These are phyloP conservation scores for Heliconius eleuchia DNA, from an alignment of 1,140 invertebrate species.

Conservation along the genomic window DNA sequence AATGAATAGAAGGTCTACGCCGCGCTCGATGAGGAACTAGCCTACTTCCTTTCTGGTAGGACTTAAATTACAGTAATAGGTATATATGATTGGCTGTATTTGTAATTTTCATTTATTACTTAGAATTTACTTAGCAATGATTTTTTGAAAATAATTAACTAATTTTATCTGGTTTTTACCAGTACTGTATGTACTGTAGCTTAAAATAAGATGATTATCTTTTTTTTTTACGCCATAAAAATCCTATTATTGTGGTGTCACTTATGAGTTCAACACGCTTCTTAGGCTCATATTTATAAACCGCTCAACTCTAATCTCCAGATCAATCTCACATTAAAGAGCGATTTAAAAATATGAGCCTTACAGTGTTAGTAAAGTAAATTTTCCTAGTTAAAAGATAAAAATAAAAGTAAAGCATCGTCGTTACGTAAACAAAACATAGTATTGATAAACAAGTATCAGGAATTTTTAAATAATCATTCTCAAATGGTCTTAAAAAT, in stretches of 20 bases:
- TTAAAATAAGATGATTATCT: too few species aligned
- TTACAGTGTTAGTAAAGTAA: too few species aligned
- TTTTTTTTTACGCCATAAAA: too few species aligned
- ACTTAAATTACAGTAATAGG: neutral
- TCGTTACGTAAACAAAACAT: neutral
- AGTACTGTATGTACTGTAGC: too few species aligned
- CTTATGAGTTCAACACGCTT: too few species aligned
- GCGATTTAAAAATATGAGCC: too few species aligned
- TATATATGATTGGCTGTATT: neutral
- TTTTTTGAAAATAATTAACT: neutral
- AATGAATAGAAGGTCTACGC: neutral
- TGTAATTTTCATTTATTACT: neutral
- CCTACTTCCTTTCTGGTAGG: neutral
- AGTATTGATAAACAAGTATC: neutral
- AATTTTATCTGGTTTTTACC: too few species aligned
- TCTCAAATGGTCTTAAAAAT: neutral
- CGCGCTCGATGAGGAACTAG: neutral
- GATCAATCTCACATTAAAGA: too few species aligned
- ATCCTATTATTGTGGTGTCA: too few species aligned
- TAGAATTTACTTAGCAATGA: neutral
- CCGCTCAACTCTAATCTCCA: too few species aligned
- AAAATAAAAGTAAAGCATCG: neutral
- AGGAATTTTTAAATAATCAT: neutral
- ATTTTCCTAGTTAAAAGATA: too few species aligned
- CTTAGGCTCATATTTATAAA: too few species aligned